Percentiles rank a stretch among this genome's conserved stretches.
These are phyloP conservation scores for Coelinius sp. DNA, from an alignment of 2,888 invertebrate species.

Conservation along the genomic window DNA sequence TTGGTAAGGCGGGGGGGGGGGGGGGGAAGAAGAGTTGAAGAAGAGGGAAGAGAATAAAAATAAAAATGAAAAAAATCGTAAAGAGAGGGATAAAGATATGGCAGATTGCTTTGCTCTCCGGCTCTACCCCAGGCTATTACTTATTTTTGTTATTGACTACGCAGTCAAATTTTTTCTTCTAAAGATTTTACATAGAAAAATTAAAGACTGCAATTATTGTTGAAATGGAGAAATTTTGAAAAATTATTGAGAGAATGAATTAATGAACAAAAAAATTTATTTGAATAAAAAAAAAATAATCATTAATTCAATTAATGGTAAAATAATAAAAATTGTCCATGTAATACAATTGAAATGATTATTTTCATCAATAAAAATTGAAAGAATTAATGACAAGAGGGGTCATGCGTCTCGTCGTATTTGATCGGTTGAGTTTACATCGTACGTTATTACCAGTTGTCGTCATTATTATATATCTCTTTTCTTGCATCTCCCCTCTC, in stretches of 20 bases:
- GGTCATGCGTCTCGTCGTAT: constrained; percentile 9
- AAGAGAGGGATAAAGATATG: constrained; percentile 15
- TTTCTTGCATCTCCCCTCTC: constrained; percentile 32
- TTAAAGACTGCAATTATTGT: not conserved
- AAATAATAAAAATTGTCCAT: no score
- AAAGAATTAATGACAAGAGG: constrained; percentile 10
- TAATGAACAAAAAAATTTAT: not conserved
- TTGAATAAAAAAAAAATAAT: not conserved
- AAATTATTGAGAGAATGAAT: not conserved
- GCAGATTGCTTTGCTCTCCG: constrained; percentile 33
- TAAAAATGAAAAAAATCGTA: not conserved
- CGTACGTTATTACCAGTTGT: constrained; percentile 18
- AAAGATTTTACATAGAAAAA: not conserved
- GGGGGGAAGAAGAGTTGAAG: not conserved
- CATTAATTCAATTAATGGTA: not conserved
- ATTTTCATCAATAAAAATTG: not conserved
- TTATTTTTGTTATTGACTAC: constrained; percentile 32
- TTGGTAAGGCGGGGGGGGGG: not conserved
- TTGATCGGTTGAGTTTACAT: constrained; percentile 6
- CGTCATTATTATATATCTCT: constrained; percentile 18
- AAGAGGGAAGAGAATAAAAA: constrained; percentile 1
- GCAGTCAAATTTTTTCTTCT: not conserved
- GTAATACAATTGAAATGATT: constrained; percentile 8
- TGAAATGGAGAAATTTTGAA: not conserved
- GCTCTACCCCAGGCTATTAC: constrained; percentile 29